These are phyloP conservation scores for Drosophila persimilis DNA, from an alignment of 1,140 invertebrate genomes.

Conservation along the genomic window DNA sequence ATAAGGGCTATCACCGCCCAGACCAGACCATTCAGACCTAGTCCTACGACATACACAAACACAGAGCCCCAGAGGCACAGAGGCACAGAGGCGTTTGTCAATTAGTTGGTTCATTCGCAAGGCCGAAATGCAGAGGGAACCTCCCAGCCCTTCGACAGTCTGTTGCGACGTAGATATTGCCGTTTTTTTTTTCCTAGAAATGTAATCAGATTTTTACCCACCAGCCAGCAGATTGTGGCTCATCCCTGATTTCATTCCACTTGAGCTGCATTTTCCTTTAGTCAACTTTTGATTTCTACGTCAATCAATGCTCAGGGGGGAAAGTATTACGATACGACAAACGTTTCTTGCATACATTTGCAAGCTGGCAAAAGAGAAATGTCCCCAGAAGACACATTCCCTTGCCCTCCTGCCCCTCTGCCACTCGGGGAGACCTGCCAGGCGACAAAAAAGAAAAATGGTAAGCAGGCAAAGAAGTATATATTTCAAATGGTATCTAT, in stretches of 20 bases:
- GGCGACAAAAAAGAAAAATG: neutral
- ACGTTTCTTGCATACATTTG: constrained; percentile 23
- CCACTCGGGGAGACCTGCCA: too few species aligned
- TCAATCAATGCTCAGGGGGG: constrained; percentile 29
- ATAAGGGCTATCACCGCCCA: neutral
- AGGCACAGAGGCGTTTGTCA: constrained; percentile 53
- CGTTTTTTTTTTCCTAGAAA: constrained; percentile 6
- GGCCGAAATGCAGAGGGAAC: neutral
- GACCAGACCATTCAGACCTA: neutral
- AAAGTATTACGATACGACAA: constrained; percentile 1
- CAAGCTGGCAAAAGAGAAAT: constrained; percentile 6
- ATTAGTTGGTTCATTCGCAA: constrained; percentile 56
- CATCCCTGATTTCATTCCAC: constrained; percentile 18
- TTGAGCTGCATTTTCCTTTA: constrained; percentile 8
- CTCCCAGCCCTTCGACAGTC: neutral
- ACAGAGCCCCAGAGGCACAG: neutral
- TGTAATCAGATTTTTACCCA: neutral
- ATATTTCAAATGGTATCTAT: constrained; percentile 18
- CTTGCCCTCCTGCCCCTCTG: too few species aligned
- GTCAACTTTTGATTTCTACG: constrained; percentile 37
- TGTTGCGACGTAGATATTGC: constrained; percentile 17
- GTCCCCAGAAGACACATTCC: neutral
- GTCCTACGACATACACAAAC: constrained; percentile 11
- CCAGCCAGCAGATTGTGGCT: neutral
- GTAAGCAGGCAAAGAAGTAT: constrained; percentile 9